Base-by-base conservation (phyloP, 2,113 vertebrate species). In the Hepsetus odoe region DNA sequence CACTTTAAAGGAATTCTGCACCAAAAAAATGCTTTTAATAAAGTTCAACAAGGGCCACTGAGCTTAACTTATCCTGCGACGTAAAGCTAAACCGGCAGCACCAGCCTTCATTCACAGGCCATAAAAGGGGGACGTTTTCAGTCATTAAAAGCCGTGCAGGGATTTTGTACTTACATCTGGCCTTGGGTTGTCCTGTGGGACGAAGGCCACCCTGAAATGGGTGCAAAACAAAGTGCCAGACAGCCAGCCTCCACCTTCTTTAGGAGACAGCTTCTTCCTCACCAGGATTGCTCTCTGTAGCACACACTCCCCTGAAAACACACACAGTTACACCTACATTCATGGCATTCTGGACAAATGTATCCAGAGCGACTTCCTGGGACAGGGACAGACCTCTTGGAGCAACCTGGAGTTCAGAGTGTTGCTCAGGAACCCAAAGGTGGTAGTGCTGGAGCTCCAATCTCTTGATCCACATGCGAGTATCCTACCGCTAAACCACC, bases 141-240 rank as follows among this genome's bases (percentile, higher is more conserved):
- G 5, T 5, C 11, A 6, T 12, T 8, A 12, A 4, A 5, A 12
- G 13, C 28, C 2, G 59, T 33, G 16, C 9, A 16, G 10, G 16
- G 61, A 2, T 28, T 67, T 20, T 14, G 22, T 11, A 84, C 92
- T 91, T 79, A 92, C 93, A 9, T 92, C 89, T 28, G 91, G 79
- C 85, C 90, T 92, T 40, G 85, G 81, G 80, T 89, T 82, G 82
- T 92, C 90, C 76, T 94, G 91, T 4, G 94, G 94, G 13, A 94
- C 88, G 13, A 97, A 97, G 30, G 92, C 94, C 56, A 97, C 94
- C 32, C 96, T 91, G 86, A 95, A 92, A 82, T 94, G 95, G 51
- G 95, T 97, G 61, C 95, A 97, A 82, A 95, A 94, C 76, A 97
- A 89, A 0, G 93, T 95, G 59, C 96, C 96, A 0, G 91, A 89